Percentiles rank a stretch among this genome's conserved stretches.
Conservation (phyloP, 2,797 vertebrate species). For the Platyrinchus mystaceus region DNA sequence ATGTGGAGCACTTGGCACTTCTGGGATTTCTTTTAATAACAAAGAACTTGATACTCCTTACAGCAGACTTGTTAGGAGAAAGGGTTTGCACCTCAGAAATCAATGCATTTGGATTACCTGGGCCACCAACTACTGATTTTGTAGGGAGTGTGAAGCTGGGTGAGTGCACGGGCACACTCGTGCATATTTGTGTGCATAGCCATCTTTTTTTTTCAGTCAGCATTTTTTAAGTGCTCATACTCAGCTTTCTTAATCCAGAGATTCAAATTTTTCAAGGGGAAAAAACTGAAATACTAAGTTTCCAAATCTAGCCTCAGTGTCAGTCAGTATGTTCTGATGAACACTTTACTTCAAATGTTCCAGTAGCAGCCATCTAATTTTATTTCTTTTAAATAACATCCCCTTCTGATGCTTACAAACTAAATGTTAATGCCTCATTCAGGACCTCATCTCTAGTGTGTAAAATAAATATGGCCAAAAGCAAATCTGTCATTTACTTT, state of each 20-base stretch:
- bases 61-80: background rate
- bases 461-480: slow-evolving; percentile 22
- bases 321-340: background rate
- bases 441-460: background rate
- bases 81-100: background rate
- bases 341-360: background rate
- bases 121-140: background rate
- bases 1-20: background rate
- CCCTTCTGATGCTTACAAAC: background rate
- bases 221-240: background rate
- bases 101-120: background rate
- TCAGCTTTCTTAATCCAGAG: background rate
- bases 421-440: slow-evolving; percentile 14
- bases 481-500: background rate
- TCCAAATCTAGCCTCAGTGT: background rate
- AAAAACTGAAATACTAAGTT: background rate
- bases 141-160: background rate
- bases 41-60: background rate
- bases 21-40: background rate
- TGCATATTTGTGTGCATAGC: accelerated
- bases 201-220: background rate
- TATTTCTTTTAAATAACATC: slow-evolving; percentile 2
- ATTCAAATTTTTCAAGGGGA: background rate
- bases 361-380: background rate
- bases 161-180: accelerated